Evolutionary conservation across 1,140 invertebrate genomes (phyloP).

Genomic region (Aphaenogaster rudis): DNA sequence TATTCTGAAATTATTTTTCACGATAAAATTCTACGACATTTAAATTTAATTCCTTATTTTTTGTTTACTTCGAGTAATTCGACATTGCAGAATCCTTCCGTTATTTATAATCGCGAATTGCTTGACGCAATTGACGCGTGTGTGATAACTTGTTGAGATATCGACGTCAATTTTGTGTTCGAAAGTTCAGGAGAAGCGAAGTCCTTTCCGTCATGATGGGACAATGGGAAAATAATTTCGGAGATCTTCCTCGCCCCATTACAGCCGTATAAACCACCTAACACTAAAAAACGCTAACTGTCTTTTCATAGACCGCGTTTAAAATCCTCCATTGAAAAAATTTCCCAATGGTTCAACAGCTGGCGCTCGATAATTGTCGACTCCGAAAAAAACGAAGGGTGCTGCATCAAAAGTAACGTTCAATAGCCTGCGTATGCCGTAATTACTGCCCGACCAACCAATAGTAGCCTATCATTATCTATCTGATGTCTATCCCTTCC

Average conservation of each 20-base stretch:
- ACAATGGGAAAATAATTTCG: conserved; percentile 1
- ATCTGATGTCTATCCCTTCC: conserved; percentile 19
- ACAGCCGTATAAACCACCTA: neutral
- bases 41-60: neutral
- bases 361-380: conserved; percentile 35
- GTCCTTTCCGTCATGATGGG: neutral
- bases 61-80: neutral
- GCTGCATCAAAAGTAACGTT: conserved; percentile 27
- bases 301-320: neutral
- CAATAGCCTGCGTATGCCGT: conserved; percentile 13
- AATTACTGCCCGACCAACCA: conserved; percentile 18
- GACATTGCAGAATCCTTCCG: neutral
- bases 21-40: neutral
- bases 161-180: neutral
- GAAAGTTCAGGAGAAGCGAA: neutral
- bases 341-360: conserved; percentile 28
- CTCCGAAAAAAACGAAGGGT: conserved; percentile 12
- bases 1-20: neutral
- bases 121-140: neutral
- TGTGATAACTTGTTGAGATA: neutral
- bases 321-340: conserved; percentile 26
- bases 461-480: conserved; percentile 53
- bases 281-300: neutral
- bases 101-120: neutral
- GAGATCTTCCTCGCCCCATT: neutral